A percentile compares a stretch with the other conserved stretches of the same genome.
Evolutionary conservation across 1,140 invertebrate species (phyloP).

Genomic region (Hyphantria cunea): DNA sequence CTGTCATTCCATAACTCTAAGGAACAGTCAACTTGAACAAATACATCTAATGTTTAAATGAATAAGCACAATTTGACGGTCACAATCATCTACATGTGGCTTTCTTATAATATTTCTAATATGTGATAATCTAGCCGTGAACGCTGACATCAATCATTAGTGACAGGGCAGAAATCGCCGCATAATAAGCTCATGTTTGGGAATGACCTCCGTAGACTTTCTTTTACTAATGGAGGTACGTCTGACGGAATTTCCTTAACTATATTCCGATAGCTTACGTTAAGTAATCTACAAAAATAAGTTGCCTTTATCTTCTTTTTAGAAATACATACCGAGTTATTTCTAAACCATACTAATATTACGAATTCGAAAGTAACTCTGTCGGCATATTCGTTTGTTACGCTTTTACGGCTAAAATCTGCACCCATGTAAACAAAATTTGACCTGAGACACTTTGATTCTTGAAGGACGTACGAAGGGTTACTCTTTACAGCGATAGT

Average conservation of each 20-base stretch:
- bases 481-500: too few species aligned
- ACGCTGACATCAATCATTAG: conserved; percentile 19
- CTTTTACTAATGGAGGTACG: conserved; percentile 1
- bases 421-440: too few species aligned
- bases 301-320: not conserved
- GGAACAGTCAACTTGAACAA: too few species aligned
- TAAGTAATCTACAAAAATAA: too few species aligned
- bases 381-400: too few species aligned
- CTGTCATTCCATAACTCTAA: too few species aligned
- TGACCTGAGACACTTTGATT: too few species aligned
- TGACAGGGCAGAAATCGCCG: conserved; percentile 19
- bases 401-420: too few species aligned
- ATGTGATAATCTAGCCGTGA: conserved; percentile 13
- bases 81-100: conserved; percentile 16
- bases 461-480: too few species aligned
- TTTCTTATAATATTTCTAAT: conserved; percentile 19
- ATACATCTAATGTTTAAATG: not conserved
- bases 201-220: conserved; percentile 15
- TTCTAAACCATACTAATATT: too few species aligned
- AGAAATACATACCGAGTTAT: not conserved
- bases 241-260: not conserved
- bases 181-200: conserved; percentile 19
- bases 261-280: too few species aligned
- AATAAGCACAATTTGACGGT: conserved; percentile 13
- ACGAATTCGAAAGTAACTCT: too few species aligned